A percentile compares a stretch with the other conserved stretches of the same genome.
phyloP scores from a whole-genome alignment of 2,888 invertebrate genomes.

The Caenorhabditis doughertyi region DNA sequence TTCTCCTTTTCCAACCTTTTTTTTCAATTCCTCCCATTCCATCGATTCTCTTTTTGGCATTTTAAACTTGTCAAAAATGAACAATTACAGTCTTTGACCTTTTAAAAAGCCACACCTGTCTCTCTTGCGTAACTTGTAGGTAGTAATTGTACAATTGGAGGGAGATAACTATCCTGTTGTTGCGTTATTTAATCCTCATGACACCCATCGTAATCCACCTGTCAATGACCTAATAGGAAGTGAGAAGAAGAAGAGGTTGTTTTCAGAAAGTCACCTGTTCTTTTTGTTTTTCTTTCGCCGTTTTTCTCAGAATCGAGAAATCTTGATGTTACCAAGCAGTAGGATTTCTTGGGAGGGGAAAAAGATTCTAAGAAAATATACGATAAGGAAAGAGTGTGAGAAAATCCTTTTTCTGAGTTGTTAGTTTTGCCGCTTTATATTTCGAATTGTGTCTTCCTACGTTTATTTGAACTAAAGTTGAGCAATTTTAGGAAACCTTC shows the following conservation, averaged over 20 bases:
- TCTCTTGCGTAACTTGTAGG: not conserved
- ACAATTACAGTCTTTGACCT: not conserved
- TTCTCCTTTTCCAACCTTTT: not conserved
- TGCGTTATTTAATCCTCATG: not conserved
- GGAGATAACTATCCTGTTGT: not conserved
- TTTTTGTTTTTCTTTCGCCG: too few species aligned
- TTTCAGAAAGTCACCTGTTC: not conserved
- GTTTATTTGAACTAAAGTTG: too few species aligned
- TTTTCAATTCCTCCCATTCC: not conserved
- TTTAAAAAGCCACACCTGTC: not conserved
- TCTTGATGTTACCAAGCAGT: too few species aligned
- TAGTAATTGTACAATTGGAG: not conserved
- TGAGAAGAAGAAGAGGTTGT: not conserved
- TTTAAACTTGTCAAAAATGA: slow-evolving; percentile 1
- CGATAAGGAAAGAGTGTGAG: too few species aligned
- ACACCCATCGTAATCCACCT: not conserved
- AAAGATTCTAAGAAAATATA: too few species aligned
- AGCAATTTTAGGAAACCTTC: too few species aligned
- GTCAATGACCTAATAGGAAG: not conserved
- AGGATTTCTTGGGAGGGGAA: too few species aligned
- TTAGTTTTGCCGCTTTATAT: too few species aligned
- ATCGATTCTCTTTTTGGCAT: not conserved
- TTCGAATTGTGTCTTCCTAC: too few species aligned
- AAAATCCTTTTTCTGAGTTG: too few species aligned
- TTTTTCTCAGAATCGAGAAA: too few species aligned